Evolutionary conservation across 2,113 vertebrate genomes (phyloP).

Genomic region (Athene noctua): DNA sequence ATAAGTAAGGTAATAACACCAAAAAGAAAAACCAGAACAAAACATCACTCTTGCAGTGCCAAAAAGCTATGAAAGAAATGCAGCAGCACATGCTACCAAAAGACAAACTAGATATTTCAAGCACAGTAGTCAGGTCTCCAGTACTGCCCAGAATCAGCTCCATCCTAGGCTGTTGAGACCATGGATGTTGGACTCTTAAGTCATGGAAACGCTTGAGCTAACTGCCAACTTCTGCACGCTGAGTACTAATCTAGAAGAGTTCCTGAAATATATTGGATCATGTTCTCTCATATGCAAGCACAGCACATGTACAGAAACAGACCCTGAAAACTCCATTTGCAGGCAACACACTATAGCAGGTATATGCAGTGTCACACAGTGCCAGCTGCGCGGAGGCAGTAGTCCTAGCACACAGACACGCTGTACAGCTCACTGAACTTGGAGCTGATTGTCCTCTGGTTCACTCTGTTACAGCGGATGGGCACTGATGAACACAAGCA

Average conservation of each 20-base stretch:
- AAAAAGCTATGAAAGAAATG: background rate
- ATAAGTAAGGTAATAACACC: background rate
- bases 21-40: too few relatives aligned
- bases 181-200: accelerated
- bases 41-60: background rate
- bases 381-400: background rate
- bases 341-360: background rate
- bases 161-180: background rate
- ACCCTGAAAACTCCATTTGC: too few relatives aligned
- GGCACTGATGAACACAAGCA: background rate
- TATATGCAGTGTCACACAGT: accelerated
- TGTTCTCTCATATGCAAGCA: accelerated
- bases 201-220: accelerated
- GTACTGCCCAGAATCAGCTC: background rate
- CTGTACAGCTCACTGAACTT: accelerated
- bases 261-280: accelerated
- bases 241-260: background rate
- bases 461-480: background rate
- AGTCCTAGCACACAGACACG: accelerated
- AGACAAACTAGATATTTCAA: background rate
- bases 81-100: background rate
- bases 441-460: background rate
- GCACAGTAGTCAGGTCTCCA: background rate
- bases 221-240: background rate
- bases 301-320: accelerated